Percentiles rank a stretch among this genome's conserved stretches.
phyloP scores from a whole-genome alignment of 1,140 invertebrate genomes.

The Eurosta solidaginis region DNA sequence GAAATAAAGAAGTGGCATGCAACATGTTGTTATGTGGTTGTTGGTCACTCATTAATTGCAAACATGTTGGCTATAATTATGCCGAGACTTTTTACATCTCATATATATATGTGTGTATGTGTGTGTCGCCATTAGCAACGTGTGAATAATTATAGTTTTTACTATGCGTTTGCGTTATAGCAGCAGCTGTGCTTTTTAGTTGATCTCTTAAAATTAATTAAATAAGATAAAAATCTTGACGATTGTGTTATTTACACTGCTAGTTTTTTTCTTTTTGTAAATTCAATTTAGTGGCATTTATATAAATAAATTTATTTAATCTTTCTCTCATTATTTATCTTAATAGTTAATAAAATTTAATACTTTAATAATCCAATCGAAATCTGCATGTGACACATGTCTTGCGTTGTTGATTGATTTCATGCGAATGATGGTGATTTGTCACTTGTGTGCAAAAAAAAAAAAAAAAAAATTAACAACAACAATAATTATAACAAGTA shows the following conservation, averaged over 20 bases:
- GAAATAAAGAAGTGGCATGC: background rate
- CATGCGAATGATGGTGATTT: background rate
- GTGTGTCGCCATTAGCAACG: background rate
- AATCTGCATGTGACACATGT: background rate
- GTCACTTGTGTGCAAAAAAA: background rate
- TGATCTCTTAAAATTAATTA: background rate
- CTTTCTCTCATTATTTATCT: too few species aligned
- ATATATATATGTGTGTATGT: too few species aligned
- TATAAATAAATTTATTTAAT: too few species aligned
- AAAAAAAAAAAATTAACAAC: background rate
- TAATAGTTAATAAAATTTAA: too few species aligned
- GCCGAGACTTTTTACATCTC: background rate
- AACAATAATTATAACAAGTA: too few species aligned
- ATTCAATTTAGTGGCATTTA: too few species aligned
- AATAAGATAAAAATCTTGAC: background rate
- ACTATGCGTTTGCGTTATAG: background rate
- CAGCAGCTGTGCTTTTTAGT: background rate
- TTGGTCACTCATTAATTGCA: background rate
- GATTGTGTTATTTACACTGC: background rate
- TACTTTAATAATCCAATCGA: background rate
- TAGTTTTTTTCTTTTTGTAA: too few species aligned
- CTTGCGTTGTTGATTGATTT: background rate
- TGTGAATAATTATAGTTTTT: slow-evolving; percentile 9
- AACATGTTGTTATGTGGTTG: background rate
- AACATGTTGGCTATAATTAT: slow-evolving; percentile 11